Evolutionary conservation across 2,888 invertebrate genomes (phyloP).

Genomic region (Agriopis leucophaearia): DNA sequence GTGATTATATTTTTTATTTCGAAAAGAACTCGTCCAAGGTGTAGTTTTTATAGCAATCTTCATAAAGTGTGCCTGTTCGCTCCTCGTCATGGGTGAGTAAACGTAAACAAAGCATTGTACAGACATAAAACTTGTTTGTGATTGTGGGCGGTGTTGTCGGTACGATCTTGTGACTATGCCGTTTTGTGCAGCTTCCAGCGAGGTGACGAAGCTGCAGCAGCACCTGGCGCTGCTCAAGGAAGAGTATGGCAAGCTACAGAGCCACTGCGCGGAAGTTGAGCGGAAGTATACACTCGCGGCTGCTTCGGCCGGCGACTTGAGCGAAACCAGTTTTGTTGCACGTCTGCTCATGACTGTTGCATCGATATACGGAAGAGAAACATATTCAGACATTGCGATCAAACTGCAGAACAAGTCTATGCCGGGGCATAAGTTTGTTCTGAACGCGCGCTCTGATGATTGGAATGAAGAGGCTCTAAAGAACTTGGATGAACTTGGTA

Average conservation of each 20-base stretch:
- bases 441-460: conserved; percentile 94
- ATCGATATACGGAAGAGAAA: conserved; percentile 92
- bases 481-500: conserved; percentile 89
- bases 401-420: conserved; percentile 90
- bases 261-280: conserved; percentile 92
- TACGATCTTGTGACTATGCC: conserved; percentile 60
- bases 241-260: conserved; percentile 96
- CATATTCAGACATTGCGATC: conserved; percentile 93
- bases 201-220: conserved; percentile 91
- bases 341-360: conserved; percentile 93
- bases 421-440: conserved; percentile 95
- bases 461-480: conserved; percentile 93
- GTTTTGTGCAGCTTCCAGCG: conserved; percentile 83
- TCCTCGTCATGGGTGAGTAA: conserved; percentile 78
- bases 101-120: conserved; percentile 50
- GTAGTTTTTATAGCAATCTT: conserved; percentile 52
- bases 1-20: conserved; percentile 56
- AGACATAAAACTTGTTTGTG: conserved; percentile 55
- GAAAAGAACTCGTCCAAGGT: conserved; percentile 53
- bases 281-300: conserved; percentile 93
- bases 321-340: conserved; percentile 94
- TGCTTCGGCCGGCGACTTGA: conserved; percentile 88
- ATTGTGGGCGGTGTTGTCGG: conserved; percentile 76
- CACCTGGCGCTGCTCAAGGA: conserved; percentile 94
- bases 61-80: conserved; percentile 48